A percentile compares a stretch with the other conserved stretches of the same genome.
phyloP scores from a whole-genome alignment of 1,140 invertebrate genomes.

The Pachypeltis micranthus region DNA sequence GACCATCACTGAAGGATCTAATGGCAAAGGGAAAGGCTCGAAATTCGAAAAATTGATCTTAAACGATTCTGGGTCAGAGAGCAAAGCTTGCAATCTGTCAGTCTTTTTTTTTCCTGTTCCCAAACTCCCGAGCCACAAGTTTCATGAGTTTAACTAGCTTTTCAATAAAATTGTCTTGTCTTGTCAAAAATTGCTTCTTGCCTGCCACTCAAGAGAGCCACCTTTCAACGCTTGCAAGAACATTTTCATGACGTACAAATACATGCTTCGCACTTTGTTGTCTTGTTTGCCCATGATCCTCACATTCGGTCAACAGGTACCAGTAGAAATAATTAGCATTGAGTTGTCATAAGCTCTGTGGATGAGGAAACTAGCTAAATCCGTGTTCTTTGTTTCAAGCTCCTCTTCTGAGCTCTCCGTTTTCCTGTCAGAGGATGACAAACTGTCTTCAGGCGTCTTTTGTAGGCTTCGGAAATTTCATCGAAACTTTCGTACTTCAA shows the following conservation, averaged over 20 bases:
- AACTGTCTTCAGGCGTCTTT: conserved; percentile 16
- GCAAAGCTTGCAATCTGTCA: conserved; percentile 69
- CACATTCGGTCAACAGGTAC: conserved; percentile 87
- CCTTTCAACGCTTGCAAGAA: conserved; percentile 51
- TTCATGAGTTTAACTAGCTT: conserved; percentile 84
- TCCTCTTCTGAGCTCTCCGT: conserved; percentile 12
- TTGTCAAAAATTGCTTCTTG: conserved; percentile 55
- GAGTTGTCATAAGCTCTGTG: conserved; percentile 77
- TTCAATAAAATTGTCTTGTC: conserved; percentile 84
- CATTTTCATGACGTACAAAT: conserved; percentile 74
- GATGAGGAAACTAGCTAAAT: conserved; percentile 86
- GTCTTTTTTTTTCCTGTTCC: conserved; percentile 84
- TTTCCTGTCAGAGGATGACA: conserved; percentile 10
- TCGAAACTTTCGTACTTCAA: conserved; percentile 90
- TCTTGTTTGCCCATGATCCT: conserved; percentile 62
- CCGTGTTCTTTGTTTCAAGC: conserved; percentile 32
- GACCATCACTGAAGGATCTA: conserved; percentile 84
- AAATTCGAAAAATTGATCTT: conserved; percentile 86
- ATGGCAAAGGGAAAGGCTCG: conserved; percentile 82
- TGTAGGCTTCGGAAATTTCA: conserved; percentile 50
- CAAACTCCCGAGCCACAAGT: conserved; percentile 79
- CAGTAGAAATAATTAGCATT: conserved; percentile 89
- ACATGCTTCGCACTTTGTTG: conserved; percentile 68
- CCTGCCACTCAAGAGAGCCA: conserved; percentile 55
- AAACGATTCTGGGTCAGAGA: conserved; percentile 64